These are phyloP conservation scores for Alethe castanea DNA, from an alignment of 2,113 vertebrate species.

Conservation along the genomic window DNA sequence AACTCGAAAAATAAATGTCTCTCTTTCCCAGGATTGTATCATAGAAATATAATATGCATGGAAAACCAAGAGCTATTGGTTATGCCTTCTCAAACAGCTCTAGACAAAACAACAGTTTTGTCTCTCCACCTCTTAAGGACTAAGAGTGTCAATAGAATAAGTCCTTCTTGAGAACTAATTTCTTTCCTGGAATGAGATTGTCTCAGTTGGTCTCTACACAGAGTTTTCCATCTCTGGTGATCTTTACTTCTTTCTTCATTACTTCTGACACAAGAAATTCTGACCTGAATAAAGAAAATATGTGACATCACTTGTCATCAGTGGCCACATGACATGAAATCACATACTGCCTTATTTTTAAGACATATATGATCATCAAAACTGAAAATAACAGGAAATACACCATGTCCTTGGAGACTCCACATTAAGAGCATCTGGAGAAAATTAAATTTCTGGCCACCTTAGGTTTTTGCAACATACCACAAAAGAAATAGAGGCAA, in stretches of 20 bases:
- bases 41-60: not conserved
- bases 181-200: not conserved
- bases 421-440: not conserved
- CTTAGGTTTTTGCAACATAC: not conserved
- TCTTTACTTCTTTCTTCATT: not conserved
- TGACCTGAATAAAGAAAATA: not conserved
- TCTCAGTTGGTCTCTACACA: not conserved
- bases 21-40: not conserved
- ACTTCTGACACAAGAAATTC: not conserved
- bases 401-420: not conserved
- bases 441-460: not conserved
- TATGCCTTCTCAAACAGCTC: not conserved
- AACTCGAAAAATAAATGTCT: not conserved
- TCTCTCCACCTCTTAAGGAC: not conserved
- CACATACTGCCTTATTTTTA: not conserved
- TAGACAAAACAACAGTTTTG: not conserved
- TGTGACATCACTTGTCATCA: not conserved
- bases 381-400: not conserved
- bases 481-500: not conserved
- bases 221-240: not conserved
- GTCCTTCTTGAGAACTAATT: not conserved
- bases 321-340: not conserved
- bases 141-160: not conserved
- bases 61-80: not conserved
- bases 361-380: accelerated